These are phyloP conservation scores for Anguilla pacifica DNA, from an alignment of 2,797 vertebrate genomes.

Conservation along the genomic window DNA sequence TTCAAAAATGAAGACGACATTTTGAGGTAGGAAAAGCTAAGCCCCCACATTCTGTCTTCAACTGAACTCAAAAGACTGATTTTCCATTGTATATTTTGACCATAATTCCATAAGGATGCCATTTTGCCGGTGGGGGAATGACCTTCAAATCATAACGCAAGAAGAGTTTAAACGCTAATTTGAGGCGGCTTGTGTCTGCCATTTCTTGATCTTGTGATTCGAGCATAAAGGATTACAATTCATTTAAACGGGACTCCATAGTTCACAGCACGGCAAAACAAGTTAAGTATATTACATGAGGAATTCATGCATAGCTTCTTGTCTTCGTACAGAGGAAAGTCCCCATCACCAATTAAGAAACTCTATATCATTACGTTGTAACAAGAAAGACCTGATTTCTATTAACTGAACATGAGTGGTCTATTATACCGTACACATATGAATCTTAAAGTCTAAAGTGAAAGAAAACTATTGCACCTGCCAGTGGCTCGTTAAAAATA, in stretches of 20 bases:
- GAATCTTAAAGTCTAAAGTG: background rate
- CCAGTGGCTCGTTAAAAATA: background rate
- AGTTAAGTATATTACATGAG: slow-evolving; percentile 15
- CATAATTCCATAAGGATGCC: background rate
- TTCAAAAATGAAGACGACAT: background rate
- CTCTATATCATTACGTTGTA: slow-evolving; percentile 2
- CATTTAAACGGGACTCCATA: background rate
- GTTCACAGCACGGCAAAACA: background rate
- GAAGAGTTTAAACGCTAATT: slow-evolving; percentile 1
- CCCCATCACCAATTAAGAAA: background rate
- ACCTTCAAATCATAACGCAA: background rate
- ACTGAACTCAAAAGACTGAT: background rate
- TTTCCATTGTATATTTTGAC: background rate
- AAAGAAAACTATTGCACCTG: background rate
- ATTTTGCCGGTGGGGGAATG: background rate
- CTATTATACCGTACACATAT: background rate
- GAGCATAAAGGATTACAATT: background rate
- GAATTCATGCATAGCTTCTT: slow-evolving; percentile 4
- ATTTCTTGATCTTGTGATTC: slow-evolving; percentile 6
- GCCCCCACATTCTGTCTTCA: background rate
- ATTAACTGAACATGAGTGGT: background rate
- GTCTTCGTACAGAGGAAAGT: background rate
- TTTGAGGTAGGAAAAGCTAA: background rate
- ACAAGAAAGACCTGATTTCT: slow-evolving; percentile 1
- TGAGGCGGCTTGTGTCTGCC: background rate